These are phyloP conservation scores for Crypturellus tataupa DNA, from an alignment of 2,797 vertebrate genomes.

Conservation along the genomic window DNA sequence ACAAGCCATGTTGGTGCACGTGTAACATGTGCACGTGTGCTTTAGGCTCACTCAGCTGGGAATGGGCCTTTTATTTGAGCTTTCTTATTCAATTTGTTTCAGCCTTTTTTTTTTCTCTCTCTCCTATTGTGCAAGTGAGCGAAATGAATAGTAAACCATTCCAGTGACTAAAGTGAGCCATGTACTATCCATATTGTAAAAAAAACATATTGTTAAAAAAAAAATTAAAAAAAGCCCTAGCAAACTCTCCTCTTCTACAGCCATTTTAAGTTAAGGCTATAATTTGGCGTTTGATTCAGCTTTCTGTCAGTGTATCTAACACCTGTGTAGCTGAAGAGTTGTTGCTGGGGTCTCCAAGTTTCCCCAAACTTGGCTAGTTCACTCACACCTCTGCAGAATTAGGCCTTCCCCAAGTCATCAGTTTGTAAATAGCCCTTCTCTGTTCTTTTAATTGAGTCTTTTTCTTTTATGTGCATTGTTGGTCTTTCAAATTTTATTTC, in stretches of 20 bases:
- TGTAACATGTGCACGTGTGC: not conserved
- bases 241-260: not conserved
- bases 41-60: not conserved
- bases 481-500: not conserved
- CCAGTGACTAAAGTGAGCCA: not conserved
- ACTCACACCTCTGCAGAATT: not conserved
- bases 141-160: not conserved
- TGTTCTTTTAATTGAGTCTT: not conserved
- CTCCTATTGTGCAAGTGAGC: not conserved
- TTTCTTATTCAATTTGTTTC: not conserved
- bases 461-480: not conserved
- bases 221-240: not conserved
- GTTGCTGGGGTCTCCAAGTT: not conserved
- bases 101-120: not conserved
- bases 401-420: not conserved
- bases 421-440: not conserved
- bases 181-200: not conserved
- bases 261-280: not conserved
- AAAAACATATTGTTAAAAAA: not conserved
- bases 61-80: not conserved
- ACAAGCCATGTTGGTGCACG: not conserved
- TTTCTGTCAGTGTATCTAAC: not conserved
- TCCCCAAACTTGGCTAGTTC: not conserved
- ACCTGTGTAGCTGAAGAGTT: not conserved
- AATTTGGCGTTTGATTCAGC: not conserved